A percentile compares a stretch with the other conserved stretches of the same genome.
Evolutionary conservation across 1,140 invertebrate species (phyloP).

Genomic region (Cydia amplana): DNA sequence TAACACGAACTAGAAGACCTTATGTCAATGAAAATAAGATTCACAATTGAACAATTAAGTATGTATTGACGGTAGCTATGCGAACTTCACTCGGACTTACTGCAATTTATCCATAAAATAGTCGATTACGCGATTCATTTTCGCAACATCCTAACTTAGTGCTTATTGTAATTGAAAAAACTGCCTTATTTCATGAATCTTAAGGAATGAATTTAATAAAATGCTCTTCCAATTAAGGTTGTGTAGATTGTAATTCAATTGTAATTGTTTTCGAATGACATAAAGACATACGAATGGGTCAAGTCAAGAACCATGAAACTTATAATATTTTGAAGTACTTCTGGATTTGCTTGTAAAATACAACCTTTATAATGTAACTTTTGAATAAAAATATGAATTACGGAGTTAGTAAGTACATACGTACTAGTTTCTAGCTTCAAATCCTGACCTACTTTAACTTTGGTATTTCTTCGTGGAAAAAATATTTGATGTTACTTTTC

Average conservation of each 20-base stretch:
- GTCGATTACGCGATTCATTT: neutral
- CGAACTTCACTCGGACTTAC: neutral
- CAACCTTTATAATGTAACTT: neutral
- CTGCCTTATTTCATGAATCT: neutral
- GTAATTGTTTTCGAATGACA: slow-evolving; percentile 7
- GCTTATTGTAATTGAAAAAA: neutral
- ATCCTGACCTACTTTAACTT: too few relatives aligned
- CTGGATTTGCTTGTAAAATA: neutral
- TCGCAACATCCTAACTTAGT: neutral
- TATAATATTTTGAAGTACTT: neutral
- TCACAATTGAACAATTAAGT: neutral
- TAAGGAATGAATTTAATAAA: neutral
- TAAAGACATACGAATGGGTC: neutral
- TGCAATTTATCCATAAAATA: neutral
- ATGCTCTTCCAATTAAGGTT: neutral
- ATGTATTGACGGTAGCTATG: neutral
- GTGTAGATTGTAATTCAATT: neutral
- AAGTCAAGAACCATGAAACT: neutral
- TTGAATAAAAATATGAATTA: neutral
- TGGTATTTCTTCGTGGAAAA: too few relatives aligned
- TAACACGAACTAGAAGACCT: neutral
- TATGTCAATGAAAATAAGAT: neutral
- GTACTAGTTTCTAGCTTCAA: too few relatives aligned
- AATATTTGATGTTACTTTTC: neutral
- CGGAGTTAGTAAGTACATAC: too few relatives aligned